Conservation (phyloP, 2,797 vertebrate genomes). For the Gymnothorax reevesii region DNA sequence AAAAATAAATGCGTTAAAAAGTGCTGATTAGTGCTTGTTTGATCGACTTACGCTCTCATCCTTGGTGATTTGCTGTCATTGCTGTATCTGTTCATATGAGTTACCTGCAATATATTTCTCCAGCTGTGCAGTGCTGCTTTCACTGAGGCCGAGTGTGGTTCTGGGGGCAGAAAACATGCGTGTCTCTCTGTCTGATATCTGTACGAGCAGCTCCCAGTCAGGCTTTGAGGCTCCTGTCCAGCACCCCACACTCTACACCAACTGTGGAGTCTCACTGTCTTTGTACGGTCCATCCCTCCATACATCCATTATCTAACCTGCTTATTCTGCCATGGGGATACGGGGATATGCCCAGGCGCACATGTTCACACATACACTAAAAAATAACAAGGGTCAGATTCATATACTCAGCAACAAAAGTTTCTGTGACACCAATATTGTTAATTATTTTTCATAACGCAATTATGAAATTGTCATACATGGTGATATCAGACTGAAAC, state of each 20-base stretch:
- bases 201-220: background rate
- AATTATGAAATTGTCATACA: too few relatives aligned
- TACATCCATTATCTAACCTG: too few relatives aligned
- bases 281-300: background rate
- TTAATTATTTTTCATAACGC: too few relatives aligned
- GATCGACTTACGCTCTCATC: slow-evolving; percentile 60
- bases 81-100: background rate
- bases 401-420: too few relatives aligned
- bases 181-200: background rate
- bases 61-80: slow-evolving; percentile 67
- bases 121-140: background rate
- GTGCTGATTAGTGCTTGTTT: slow-evolving; percentile 55
- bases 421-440: too few relatives aligned
- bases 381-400: too few relatives aligned
- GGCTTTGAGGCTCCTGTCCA: background rate
- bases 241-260: background rate
- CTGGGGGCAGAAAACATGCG: background rate
- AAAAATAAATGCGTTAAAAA: slow-evolving; percentile 65
- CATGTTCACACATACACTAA: background rate
- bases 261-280: background rate
- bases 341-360: background rate
- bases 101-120: background rate
- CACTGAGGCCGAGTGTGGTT: background rate
- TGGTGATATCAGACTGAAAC: too few relatives aligned
- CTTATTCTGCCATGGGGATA: background rate